Evolutionary conservation across 2,113 vertebrate genomes (phyloP).

Genomic region (Lonchura striata): DNA sequence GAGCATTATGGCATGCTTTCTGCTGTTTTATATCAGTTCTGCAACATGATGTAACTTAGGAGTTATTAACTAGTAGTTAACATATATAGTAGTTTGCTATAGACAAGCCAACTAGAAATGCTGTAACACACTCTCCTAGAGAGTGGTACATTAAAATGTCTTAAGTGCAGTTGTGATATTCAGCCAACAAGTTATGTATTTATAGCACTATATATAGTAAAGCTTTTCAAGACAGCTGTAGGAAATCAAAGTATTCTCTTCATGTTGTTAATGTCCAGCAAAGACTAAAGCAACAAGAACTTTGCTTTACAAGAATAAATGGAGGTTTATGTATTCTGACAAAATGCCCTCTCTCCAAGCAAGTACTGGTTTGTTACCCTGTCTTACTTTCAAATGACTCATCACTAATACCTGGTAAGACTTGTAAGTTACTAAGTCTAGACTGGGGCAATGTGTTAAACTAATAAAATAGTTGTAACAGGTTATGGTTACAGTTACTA

Average conservation of each 20-base stretch:
- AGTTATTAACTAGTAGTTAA: background rate
- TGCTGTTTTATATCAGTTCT: background rate
- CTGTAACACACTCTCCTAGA: background rate
- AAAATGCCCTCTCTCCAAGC: background rate
- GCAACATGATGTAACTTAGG: background rate
- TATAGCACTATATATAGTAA: background rate
- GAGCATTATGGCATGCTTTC: background rate
- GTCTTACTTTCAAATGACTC: background rate
- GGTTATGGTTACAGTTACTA: background rate
- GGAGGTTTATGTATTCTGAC: background rate
- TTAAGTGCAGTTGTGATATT: background rate
- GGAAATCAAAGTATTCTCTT: background rate
- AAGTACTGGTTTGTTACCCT: background rate
- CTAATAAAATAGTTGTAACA: background rate
- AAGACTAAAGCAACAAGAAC: background rate
- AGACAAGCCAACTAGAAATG: background rate
- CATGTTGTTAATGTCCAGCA: background rate
- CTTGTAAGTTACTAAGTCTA: background rate
- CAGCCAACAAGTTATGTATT: background rate
- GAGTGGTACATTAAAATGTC: background rate
- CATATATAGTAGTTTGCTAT: background rate
- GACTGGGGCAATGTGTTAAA: background rate
- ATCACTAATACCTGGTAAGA: background rate
- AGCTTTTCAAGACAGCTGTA: background rate
- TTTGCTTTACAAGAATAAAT: background rate